Conservation (phyloP, 2,888 invertebrate species). For the Epicampocera succincta region DNA sequence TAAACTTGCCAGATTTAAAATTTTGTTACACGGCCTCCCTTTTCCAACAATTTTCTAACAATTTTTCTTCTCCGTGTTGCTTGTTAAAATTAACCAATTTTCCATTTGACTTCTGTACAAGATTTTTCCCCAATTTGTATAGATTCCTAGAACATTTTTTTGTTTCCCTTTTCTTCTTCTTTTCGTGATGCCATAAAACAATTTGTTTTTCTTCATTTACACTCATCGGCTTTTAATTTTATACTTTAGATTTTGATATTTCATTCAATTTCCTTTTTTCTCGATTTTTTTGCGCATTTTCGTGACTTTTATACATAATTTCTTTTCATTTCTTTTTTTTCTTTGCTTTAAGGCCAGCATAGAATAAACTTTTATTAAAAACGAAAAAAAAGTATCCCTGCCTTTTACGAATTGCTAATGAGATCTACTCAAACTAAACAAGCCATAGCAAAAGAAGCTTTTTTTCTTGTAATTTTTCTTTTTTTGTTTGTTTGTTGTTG, state of each 20-base stretch:
- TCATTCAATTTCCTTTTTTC: slow-evolving; percentile 47
- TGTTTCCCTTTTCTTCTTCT: not conserved
- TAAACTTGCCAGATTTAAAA: too few species aligned
- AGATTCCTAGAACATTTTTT: slow-evolving; percentile 38
- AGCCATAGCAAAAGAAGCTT: slow-evolving; percentile 72
- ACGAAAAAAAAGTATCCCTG: slow-evolving; percentile 47
- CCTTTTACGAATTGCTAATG: slow-evolving; percentile 77
- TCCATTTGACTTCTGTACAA: slow-evolving; percentile 26
- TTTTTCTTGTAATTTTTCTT: slow-evolving; percentile 59
- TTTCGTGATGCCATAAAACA: slow-evolving; percentile 42
- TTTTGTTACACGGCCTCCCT: too few species aligned
- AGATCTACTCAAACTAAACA: slow-evolving; percentile 74
- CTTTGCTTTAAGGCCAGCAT: slow-evolving; percentile 60
- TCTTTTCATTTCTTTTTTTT: slow-evolving; percentile 52
- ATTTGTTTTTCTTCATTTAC: slow-evolving; percentile 74
- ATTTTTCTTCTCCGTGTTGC: slow-evolving; percentile 38
- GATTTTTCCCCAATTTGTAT: slow-evolving; percentile 36
- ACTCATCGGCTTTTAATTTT: slow-evolving; percentile 77
- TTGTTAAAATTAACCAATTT: slow-evolving; percentile 26
- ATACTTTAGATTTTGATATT: slow-evolving; percentile 58
- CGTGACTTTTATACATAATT: slow-evolving; percentile 71
- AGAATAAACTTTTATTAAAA: slow-evolving; percentile 45
- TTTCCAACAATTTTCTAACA: not conserved
- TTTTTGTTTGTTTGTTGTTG: slow-evolving; percentile 43
- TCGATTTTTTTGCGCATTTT: slow-evolving; percentile 59